phyloP scores from a whole-genome alignment of 2,888 invertebrate genomes.

The Drosophila cognata region DNA sequence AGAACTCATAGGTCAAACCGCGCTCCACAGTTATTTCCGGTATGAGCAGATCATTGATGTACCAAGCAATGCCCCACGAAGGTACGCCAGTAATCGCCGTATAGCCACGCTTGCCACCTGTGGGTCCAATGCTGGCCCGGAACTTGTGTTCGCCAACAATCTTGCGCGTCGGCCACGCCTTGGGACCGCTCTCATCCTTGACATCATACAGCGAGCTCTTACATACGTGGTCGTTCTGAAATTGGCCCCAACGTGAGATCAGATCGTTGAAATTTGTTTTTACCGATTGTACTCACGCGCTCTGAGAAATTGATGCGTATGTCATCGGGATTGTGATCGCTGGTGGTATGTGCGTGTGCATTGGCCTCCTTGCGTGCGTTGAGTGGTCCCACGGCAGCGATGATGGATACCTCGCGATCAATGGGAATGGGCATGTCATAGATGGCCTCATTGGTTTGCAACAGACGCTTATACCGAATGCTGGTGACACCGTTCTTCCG shows the following conservation, averaged over 20 bases:
- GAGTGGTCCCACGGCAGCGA: slow-evolving; percentile 94
- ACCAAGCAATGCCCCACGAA: slow-evolving; percentile 97
- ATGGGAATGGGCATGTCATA: slow-evolving; percentile 90
- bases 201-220: slow-evolving; percentile 88
- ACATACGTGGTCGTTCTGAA: slow-evolving; percentile 90
- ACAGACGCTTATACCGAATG: slow-evolving; percentile 91
- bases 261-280: neutral
- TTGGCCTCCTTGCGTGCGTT: slow-evolving; percentile 93
- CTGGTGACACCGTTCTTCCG: slow-evolving; percentile 92
- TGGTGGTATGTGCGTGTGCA: slow-evolving; percentile 88
- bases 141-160: slow-evolving; percentile 88
- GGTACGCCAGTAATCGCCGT: slow-evolving; percentile 92
- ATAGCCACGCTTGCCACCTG: slow-evolving; percentile 92
- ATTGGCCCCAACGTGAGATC: neutral
- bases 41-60: slow-evolving; percentile 94
- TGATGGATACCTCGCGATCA: slow-evolving; percentile 90
- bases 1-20: slow-evolving; percentile 93
- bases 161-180: slow-evolving; percentile 90
- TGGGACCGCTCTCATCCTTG: slow-evolving; percentile 87
- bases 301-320: slow-evolving; percentile 92
- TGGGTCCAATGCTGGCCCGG: slow-evolving; percentile 92
- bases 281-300: slow-evolving; percentile 83
- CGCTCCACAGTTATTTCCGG: slow-evolving; percentile 95
- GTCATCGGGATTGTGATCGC: slow-evolving; percentile 86
- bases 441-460: slow-evolving; percentile 90